Base-by-base conservation (phyloP, 2,888 invertebrate species). In the Apamea anceps region DNA sequence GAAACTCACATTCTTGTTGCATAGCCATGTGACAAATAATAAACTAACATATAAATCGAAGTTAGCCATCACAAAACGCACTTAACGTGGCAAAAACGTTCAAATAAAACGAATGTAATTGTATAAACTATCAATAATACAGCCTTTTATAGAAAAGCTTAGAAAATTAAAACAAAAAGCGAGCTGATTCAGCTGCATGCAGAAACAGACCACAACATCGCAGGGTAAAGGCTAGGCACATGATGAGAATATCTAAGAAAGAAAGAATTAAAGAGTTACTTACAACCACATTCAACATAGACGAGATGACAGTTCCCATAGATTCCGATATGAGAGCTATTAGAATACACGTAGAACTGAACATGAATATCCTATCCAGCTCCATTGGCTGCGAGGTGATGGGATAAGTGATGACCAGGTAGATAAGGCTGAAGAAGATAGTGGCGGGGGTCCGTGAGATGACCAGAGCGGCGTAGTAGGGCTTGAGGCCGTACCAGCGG, bases 341-440 rank as follows among this genome's bases (percentile, higher is more conserved):
- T 83, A 98, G 89, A 68, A 98, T 96, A 80, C 98, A 98, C 25
- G 98, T 97, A 0, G 97, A 92, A 67, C 98, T 97, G 90, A 99
- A 98, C 97, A 98, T 98, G 0, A 96, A 81, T 72, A 98, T 97
- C 89, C 99, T 97, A 18, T 97, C 94, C 0, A 97, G 83, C 92
- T 99, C 99, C 92, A 98, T 92, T 0, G 99, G 99, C 92, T 99
- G 99, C 82, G 97, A 97, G 2, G 98, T 98, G 90, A 98, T 96
- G 0, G 98, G 93, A 91, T 98, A 99, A 1, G 98, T 98, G 93
- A 98, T 97, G 13, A 95, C 91, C 68, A 98, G 93, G 93, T 98
- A 99, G 7, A 98, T 95, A 13, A 97, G 93, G 21, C 98, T 97
- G 90, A 98, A 97, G 81, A 98, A 89, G 85, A 98, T 97, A 93